Evolutionary conservation across 1,140 invertebrate genomes (phyloP), one percentile per base, ranked within the genome.

Genomic region (Drosophila albomicans): DNA sequence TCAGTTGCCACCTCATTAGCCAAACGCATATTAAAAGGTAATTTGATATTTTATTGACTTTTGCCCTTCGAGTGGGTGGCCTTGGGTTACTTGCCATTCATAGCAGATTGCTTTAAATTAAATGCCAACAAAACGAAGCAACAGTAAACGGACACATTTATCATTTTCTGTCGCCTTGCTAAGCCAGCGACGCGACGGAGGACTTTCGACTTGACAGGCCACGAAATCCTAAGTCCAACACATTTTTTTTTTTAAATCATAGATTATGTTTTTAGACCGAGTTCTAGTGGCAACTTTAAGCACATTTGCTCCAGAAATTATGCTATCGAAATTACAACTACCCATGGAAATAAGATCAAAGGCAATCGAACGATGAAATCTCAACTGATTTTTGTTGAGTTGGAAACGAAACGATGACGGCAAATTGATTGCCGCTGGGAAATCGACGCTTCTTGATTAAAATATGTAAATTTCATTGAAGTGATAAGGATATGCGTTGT

Each of bases 31-130:
- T 78, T 77, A 82, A 87, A 82, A 69, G 32, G 78, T 64, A 80
- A 82, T 82, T 82, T 77, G 74, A 82, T 78, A 82, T 70, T 79
- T 61, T 78, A 69, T 82, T 78, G 75, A 78, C 78, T 77, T 48
- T 54, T 51, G 45, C 13, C 30, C 20, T 25, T 10, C n/a, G 32
- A 15, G 7, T 41, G 56, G 3, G 15, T 3, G 13, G 49, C 48
- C 16, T 6, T 15, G 13, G 8, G 25, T 45, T 20, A 10, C n/a
- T 32, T 32, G 25, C 56, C 38, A 75, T 70, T 75, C 41, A n/a
- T 41, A 41, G 56, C 16, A 62, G 75, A 66, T 45, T 35, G 48
- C 61, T 69, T 78, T 69, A 65, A 75, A 54, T 59, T 58, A 69
- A 75, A 64, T 68, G 65, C 35, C 45, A 45, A 28, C 25, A 16